Conservation (phyloP, 2,113 vertebrate genomes). For the Gallinago media region DNA sequence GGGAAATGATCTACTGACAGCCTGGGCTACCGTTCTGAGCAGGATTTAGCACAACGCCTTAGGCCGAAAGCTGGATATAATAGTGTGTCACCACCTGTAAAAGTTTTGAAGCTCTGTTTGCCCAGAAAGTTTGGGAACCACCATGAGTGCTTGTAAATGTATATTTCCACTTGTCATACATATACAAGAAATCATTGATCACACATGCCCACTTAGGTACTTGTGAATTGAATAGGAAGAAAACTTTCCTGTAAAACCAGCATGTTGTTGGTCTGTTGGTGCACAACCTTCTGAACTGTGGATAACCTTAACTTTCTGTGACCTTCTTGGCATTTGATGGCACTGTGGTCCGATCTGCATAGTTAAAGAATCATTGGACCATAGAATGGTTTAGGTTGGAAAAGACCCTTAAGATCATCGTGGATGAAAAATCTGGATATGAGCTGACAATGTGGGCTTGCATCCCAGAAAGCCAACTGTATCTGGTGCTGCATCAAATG, state of each 20-base stretch:
- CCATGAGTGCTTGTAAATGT: neutral
- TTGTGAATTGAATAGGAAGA: neutral
- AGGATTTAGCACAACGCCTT: neutral
- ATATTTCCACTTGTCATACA: neutral
- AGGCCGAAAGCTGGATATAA: neutral
- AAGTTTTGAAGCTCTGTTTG: neutral
- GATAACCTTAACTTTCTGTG: neutral
- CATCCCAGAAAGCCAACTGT: neutral
- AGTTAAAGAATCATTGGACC: neutral
- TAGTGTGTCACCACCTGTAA: neutral
- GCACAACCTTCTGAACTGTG: neutral
- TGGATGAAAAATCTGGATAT: neutral
- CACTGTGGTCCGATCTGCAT: neutral
- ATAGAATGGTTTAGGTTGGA: neutral
- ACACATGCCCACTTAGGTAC: neutral
- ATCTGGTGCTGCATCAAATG: neutral
- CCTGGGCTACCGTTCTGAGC: neutral
- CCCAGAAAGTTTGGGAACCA: neutral
- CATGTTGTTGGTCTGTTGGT: neutral
- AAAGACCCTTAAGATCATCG: neutral
- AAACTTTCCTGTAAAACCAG: neutral
- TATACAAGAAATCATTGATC: neutral
- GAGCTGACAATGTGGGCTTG: neutral
- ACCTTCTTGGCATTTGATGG: neutral
- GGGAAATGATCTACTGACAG: neutral